Evolutionary conservation across 2,888 invertebrate genomes (phyloP).

Genomic region (Crossocerus cetratus): DNA sequence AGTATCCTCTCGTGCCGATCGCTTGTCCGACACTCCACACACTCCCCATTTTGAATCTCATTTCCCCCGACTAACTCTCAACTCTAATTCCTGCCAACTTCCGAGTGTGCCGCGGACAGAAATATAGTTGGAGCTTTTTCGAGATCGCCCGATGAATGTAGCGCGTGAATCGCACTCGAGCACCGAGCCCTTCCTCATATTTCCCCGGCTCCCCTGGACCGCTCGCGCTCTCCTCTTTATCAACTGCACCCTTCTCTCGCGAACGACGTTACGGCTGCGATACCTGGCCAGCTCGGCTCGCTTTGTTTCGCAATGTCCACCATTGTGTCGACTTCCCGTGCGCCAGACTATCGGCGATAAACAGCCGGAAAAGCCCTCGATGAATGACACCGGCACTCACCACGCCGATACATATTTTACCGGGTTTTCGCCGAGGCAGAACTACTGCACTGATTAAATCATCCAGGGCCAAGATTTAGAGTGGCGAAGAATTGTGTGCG

Average conservation of each 20-base stretch:
- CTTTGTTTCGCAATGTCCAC: conserved; percentile 63
- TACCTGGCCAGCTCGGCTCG: conserved; percentile 51
- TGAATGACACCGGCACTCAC: conserved; percentile 58
- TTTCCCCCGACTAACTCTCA: no score
- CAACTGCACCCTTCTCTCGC: conserved; percentile 44
- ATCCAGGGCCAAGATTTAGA: not conserved
- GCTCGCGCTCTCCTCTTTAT: conserved; percentile 48
- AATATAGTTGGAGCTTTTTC: not conserved
- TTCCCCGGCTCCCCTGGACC: not conserved
- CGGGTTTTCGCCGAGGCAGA: conserved; percentile 8
- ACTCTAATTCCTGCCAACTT: no score
- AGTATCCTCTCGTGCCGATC: not conserved
- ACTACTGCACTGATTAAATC: no score
- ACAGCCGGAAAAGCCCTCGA: conserved; percentile 68
- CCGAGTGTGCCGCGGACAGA: no score
- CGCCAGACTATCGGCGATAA: conserved; percentile 67
- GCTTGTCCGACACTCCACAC: no score
- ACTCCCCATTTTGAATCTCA: no score
- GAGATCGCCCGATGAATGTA: not conserved
- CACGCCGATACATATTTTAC: conserved; percentile 13
- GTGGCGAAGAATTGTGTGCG: not conserved
- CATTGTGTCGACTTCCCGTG: conserved; percentile 64
- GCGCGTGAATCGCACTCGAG: not conserved
- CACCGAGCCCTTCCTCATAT: not conserved
- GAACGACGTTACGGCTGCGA: conserved; percentile 57